Base-by-base conservation (phyloP, 1,140 invertebrate species). In the Homarus americanus region DNA sequence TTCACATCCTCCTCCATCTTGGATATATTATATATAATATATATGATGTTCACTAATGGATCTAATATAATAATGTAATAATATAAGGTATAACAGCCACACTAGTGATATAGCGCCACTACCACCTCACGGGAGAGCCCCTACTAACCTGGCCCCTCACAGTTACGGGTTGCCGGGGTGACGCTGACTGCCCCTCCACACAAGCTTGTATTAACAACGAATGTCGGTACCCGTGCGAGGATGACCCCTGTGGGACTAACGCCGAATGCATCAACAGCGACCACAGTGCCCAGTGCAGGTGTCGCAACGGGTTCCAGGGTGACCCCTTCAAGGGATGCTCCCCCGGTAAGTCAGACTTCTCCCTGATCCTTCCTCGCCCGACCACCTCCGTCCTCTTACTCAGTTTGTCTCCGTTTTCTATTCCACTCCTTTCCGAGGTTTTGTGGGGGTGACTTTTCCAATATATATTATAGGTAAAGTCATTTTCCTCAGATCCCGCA, bases 111-210 rank as follows among this genome's bases (percentile, higher is more conserved):
- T 63, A 83, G n/a, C 44, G n/a, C 0, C 17, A 15, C 24, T 20
- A 20, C 24, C 4, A 3, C 53, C 53, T 38, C 15, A 36, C 20
- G 36, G 28, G 41, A 12, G 53, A 44, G 24, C 20, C 76, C 79
- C 66, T 34, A 90, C 80, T 90, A 90, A 90, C 87, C 82, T 90
- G 72, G 49, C 80, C 72, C 28, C 87, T 38, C 12, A 72, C 80
- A 92, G 92, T 58, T 91, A 58, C 83, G 91, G 97, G 98, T 93
- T 99, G 98, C 94, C 95, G 95, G 20, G 95, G 96, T 82, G 92
- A 93, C 84, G 36, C 34, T 58, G 93, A 93, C 69, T 93, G 93
- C 80, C 92, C 91, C 38, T 91, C 91, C n/a, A 91, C 87, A 69
- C 92, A 93, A 87, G 91, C 93, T 89, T 93, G 93, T 87, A 84